Conservation (phyloP, 2,888 invertebrate genomes). For the Mesorhabditis belari region DNA sequence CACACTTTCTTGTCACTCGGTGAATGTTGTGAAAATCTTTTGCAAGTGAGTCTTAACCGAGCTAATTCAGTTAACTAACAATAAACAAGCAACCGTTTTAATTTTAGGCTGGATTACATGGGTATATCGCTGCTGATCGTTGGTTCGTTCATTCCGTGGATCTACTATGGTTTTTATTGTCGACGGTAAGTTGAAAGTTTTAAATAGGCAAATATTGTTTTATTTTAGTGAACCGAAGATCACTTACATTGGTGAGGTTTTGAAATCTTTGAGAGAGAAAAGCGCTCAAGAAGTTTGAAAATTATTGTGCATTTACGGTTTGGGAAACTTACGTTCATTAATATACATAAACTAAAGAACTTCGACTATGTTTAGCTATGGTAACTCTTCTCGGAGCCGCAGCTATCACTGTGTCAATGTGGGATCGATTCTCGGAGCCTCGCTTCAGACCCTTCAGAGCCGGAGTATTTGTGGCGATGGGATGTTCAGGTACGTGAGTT, state of each 20-base stretch:
- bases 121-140: conserved; percentile 95
- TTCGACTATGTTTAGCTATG: conserved; percentile 12
- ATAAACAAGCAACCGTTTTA: not conserved
- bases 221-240: conserved; percentile 51
- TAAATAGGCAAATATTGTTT: no score
- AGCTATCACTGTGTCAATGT: conserved; percentile 81
- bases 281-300: not conserved
- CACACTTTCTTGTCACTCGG: conserved; percentile 95
- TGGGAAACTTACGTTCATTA: not conserved
- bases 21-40: conserved; percentile 89
- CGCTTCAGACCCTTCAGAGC: conserved; percentile 83
- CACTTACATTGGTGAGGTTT: conserved; percentile 73
- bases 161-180: conserved; percentile 98
- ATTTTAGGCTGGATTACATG: conserved; percentile 80
- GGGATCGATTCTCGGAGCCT: conserved; percentile 94
- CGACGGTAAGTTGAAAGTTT: no score
- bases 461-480: conserved; percentile 76
- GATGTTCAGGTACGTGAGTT: conserved; percentile 29
- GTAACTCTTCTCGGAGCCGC: conserved; percentile 26
- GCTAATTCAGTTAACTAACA: not conserved
- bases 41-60: conserved; percentile 65
- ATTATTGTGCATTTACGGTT: not conserved
- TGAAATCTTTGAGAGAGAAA: not conserved
- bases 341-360: not conserved
- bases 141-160: conserved; percentile 98